Conservation (phyloP, 2,888 invertebrate species). For the Cyaniris semiargus region DNA sequence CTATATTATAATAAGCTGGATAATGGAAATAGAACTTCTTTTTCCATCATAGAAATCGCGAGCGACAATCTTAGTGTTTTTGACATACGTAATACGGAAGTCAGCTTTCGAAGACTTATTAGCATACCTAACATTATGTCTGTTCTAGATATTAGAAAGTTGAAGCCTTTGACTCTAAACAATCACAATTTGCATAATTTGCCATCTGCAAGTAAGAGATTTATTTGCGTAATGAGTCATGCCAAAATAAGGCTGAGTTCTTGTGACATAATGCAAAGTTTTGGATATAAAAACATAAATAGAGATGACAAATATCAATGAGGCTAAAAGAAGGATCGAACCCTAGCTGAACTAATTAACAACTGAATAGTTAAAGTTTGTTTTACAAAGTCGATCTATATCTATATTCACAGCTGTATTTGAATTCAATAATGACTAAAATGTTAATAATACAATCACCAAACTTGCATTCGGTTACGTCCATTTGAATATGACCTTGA, state of each 20-base stretch:
- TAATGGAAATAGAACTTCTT: no score
- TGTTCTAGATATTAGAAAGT: no score
- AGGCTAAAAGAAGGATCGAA: no score
- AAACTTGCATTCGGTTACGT: neutral
- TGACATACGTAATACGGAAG: no score
- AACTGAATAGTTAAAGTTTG: neutral
- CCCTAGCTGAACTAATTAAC: no score
- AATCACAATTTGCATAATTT: neutral
- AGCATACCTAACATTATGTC: no score
- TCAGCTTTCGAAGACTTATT: no score
- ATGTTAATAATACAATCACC: conserved; percentile 8
- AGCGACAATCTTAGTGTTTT: no score
- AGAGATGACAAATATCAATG: no score
- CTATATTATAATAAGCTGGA: no score
- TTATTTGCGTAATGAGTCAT: neutral
- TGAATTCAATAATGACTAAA: neutral
- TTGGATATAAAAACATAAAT: neutral
- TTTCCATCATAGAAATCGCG: no score
- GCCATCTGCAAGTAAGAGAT: neutral
- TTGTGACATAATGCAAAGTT: neutral
- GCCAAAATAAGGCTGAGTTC: neutral
- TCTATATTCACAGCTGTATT: neutral
- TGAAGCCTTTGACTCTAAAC: neutral
- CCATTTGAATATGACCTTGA: conserved; percentile 25
- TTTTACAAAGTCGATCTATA: neutral